Base-by-base conservation (phyloP, 1,140 invertebrate genomes). In the Cataglyphis hispanica region DNA sequence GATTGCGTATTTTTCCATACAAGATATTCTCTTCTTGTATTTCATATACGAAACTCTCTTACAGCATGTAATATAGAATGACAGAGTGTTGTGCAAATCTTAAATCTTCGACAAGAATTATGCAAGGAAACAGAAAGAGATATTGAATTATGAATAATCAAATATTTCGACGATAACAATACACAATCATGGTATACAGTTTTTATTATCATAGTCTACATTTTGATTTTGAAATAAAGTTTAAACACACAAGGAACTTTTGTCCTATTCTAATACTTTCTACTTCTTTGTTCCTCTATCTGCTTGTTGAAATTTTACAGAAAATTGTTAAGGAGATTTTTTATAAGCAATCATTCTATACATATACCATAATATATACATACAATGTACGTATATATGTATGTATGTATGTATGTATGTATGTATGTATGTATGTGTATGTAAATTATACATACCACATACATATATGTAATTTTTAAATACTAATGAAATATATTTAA, bases 21-120 rank as follows among this genome's bases (percentile, higher is more conserved):
- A 11, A 53, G 16, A 19, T 70, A 37, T 84, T 31, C 11, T 50
- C 11, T n/a, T 66, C 58, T 46, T 56, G 22, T 66, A 86, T 37
- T 67, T 75, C 69, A 69, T 56, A 58, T 46, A 22, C 11, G 13
- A 46, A 75, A 53, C 13, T 22, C 13, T 22, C 31, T 74, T 74
- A 74, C 16, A 7, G 1, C n/a, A 46, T 67, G 43, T 69, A 74
- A 77, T 77, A 64, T 74, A 64, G 11, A 60, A 19, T n/a, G 11
- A 0, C 50, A 27, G 2, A 50, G 1, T 66, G 13, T 76, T 43
- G 67, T 8, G 25, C 64, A 50, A 53, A 80, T 67, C 4, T 67
- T 16, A 80, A 67, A 19, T 50, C 63, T 80, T 67, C 50, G 19
- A 67, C 13, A 50, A 67, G 31, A 25, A 22, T 67, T 22, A 25